Base-by-base conservation (phyloP, 2,113 vertebrate species). In the Oreochromis aureus region DNA sequence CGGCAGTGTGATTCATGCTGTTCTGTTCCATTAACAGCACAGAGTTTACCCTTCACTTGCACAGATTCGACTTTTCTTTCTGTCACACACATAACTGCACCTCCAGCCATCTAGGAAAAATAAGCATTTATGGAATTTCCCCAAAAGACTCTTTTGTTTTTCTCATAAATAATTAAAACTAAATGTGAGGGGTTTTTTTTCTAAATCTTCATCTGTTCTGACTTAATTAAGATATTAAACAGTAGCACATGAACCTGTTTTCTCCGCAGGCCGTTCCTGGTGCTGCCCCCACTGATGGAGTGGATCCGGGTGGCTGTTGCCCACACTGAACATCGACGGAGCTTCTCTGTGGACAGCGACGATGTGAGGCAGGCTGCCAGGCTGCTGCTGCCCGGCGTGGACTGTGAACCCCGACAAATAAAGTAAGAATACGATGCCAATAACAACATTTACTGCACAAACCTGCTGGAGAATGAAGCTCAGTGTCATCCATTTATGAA, bases 271-370 rank as follows among this genome's bases (percentile, higher is more conserved):
- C 98, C 98, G 0, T 99, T 99, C 96, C 96, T 99, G 84, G 98
- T 99, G 87, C 97, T 98, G 96, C 98, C 99, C 1, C 99, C 98
- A 2, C 95, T 99, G 95, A 99, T 99, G 98, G 98, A 99, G 95
- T 99, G 99, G 99, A 99, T 99, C 85, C 97, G 99, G 83, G 99
- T 99, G 86, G 98, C 98, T 1, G 96, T 98, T 90, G 98, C 98
- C 22, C 98, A 99, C 86, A 98, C 98, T 0, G 98, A 98, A 90
- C 98, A 99, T 93, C 97, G 98, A 9, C 97, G 98, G 90, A 99
- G 98, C 89, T 98, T 98, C 95, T 99, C 98, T 2, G 98, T 99
- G 96, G 99, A 99, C 96, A 99, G 99, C 55, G 98, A 99, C 58
- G 99, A 99, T 81, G 98, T 99, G 32, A 97, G 99, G 91, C 99